Evolutionary conservation across 2,113 vertebrate genomes (phyloP).

Genomic region (Urocynchramus pylzowi): DNA sequence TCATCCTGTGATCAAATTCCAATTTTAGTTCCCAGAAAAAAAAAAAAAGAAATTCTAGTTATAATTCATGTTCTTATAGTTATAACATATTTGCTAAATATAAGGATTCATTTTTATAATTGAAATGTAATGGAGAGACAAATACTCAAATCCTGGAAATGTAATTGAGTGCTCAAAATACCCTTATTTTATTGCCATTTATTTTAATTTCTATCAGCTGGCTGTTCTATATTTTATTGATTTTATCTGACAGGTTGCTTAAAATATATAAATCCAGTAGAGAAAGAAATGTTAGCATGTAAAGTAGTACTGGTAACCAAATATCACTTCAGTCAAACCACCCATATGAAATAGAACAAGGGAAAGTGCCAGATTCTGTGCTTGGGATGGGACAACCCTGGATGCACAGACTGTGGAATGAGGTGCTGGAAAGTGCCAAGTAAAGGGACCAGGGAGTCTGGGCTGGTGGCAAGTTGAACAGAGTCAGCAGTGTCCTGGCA

Average conservation of each 20-base stretch:
- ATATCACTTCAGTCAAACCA: neutral
- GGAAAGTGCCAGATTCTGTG: neutral
- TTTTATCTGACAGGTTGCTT: neutral
- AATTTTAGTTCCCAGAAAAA: neutral
- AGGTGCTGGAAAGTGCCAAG: neutral
- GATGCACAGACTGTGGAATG: neutral
- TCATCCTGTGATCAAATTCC: neutral
- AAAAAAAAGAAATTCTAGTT: neutral
- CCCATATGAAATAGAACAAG: neutral
- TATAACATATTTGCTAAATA: neutral
- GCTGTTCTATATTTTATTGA: neutral
- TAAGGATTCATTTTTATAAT: neutral
- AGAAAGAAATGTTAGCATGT: neutral
- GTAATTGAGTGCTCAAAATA: neutral
- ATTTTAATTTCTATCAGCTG: neutral
- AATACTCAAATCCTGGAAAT: neutral
- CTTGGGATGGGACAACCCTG: neutral
- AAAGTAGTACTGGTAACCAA: neutral
- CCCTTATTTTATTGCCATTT: neutral
- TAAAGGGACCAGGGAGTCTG: neutral
- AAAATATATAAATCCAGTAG: neutral
- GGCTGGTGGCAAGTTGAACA: rapidly evolving
- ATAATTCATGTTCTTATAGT: neutral
- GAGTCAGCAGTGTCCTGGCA: neutral
- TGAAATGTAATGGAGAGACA: neutral